These are phyloP conservation scores for Bombus picipes DNA, from an alignment of 1,140 invertebrate genomes.

Conservation along the genomic window DNA sequence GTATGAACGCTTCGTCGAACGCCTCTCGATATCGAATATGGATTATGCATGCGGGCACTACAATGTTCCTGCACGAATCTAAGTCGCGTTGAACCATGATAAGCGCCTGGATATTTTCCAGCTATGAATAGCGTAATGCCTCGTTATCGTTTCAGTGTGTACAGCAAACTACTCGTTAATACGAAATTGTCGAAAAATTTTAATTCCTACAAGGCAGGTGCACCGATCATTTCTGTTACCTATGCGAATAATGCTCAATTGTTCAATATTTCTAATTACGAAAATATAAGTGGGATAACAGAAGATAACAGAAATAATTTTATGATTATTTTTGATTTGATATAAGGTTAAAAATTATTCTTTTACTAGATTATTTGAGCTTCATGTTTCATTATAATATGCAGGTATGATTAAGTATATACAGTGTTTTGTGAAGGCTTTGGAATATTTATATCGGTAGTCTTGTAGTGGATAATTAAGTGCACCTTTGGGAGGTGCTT, in stretches of 20 bases:
- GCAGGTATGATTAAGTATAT: background rate
- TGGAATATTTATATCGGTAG: background rate
- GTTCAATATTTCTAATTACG: background rate
- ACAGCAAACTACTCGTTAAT: background rate
- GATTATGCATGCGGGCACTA: constrained; percentile 39
- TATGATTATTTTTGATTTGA: background rate
- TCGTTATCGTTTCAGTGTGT: background rate
- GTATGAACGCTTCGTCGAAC: constrained; percentile 50
- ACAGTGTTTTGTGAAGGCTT: background rate
- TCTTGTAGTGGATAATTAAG: background rate
- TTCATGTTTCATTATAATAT: background rate
- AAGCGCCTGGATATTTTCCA: constrained; percentile 36
- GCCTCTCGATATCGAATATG: constrained; percentile 62
- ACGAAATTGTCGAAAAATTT: background rate
- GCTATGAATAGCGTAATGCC: background rate
- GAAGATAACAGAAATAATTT: too few species aligned
- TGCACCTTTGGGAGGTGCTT: background rate
- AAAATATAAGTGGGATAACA: background rate
- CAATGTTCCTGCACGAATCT: background rate
- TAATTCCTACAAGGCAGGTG: background rate
- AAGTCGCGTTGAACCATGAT: background rate
- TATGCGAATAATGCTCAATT: background rate
- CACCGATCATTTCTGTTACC: background rate
- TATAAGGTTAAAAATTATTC: background rate
- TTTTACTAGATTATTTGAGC: background rate